Conservation (phyloP, 2,797 vertebrate genomes). For the Melanotaenia pygmaea region DNA sequence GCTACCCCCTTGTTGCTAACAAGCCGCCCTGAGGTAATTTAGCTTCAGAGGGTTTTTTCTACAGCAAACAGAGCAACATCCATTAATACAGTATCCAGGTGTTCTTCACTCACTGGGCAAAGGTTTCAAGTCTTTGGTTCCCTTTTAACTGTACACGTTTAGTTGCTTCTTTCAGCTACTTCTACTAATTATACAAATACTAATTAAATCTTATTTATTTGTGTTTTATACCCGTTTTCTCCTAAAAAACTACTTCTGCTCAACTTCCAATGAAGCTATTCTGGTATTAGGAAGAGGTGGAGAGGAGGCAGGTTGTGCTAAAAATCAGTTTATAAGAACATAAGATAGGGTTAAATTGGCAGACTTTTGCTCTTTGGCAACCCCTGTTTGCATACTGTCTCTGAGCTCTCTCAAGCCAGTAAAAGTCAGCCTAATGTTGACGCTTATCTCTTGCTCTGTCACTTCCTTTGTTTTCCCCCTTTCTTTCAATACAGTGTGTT, state of each 20-base stretch:
- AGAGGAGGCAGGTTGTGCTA: background rate
- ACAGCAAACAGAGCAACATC: constrained; percentile 41
- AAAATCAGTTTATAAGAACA: background rate
- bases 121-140: background rate
- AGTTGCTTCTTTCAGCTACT: background rate
- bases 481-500: no score
- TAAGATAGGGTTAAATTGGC: background rate
- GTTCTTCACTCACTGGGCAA: constrained; percentile 36
- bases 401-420: no score
- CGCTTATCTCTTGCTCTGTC: no score
- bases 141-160: background rate
- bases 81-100: constrained; percentile 75
- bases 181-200: background rate
- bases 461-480: no score
- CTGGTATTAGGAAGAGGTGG: background rate
- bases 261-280: background rate
- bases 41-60: constrained; percentile 60
- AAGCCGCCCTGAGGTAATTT: constrained; percentile 69
- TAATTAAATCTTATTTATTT: background rate
- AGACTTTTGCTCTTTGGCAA: background rate
- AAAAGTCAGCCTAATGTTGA: no score
- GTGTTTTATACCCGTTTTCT: no score
- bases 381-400: background rate
- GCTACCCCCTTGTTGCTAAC: constrained; percentile 72
- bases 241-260: background rate